Evolutionary conservation across 2,113 vertebrate species (phyloP).

Genomic region (Eublepharis macularius): DNA sequence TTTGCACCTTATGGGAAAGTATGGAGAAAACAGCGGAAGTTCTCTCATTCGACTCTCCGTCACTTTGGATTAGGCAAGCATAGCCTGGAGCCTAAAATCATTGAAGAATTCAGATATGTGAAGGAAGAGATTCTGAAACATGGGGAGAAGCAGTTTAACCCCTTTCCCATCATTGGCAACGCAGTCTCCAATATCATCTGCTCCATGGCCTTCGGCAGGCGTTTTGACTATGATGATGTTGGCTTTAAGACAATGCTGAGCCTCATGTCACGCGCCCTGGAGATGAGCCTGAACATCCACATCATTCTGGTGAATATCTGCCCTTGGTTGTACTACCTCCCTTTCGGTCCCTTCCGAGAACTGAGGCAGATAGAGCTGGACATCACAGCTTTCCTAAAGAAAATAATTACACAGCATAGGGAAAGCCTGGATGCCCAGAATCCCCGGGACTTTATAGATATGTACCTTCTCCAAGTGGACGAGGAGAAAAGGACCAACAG

Average conservation of each 20-base stretch:
- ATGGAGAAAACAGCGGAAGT: conserved; percentile 92
- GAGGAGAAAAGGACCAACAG: conserved; percentile 70
- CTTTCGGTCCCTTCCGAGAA: conserved; percentile 87
- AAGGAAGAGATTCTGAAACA: conserved; percentile 84
- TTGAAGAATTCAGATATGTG: conserved; percentile 82
- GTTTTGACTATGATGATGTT: conserved; percentile 84
- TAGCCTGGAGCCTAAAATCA: conserved; percentile 90
- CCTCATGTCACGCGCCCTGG: conserved; percentile 85
- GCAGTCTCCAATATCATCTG: conserved; percentile 94
- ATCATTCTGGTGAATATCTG: conserved; percentile 88
- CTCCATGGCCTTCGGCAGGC: conserved; percentile 87
- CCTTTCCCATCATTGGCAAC: conserved; percentile 79
- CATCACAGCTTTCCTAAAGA: conserved; percentile 88
- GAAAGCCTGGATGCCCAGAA: conserved; percentile 79
- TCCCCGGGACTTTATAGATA: conserved; percentile 92
- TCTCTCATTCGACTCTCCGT: conserved; percentile 88
- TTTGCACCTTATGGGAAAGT: conserved; percentile 90
- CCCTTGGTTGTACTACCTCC: conserved; percentile 88
- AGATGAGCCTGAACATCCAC: conserved; percentile 82
- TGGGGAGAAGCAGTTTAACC: conserved; percentile 71
- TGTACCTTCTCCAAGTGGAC: conserved; percentile 89
- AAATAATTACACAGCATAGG: conserved; percentile 85
- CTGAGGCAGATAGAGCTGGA: conserved; percentile 85
- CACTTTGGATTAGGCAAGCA: conserved; percentile 90
- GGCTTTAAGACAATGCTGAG: conserved; percentile 85